phyloP scores from a whole-genome alignment of 2,888 invertebrate genomes.

The Parnassius mnemosyne region DNA sequence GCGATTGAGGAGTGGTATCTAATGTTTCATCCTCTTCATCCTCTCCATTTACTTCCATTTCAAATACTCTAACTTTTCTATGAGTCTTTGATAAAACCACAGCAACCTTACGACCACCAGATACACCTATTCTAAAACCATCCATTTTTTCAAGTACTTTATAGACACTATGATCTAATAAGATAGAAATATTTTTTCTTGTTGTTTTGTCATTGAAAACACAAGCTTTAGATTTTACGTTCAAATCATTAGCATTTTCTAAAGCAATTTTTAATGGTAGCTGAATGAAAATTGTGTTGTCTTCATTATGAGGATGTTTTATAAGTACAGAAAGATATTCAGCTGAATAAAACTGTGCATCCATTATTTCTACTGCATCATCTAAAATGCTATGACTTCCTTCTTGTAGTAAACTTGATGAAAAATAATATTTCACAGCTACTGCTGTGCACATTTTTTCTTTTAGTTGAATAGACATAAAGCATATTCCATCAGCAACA shows the following conservation, averaged over 20 bases:
- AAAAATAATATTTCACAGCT: conserved; percentile 78
- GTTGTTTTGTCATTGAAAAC: conserved; percentile 67
- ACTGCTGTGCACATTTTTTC: conserved; percentile 62
- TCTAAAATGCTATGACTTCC: conserved; percentile 40
- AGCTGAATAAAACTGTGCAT: conserved; percentile 88
- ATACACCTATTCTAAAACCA: conserved; percentile 88
- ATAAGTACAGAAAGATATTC: conserved; percentile 86
- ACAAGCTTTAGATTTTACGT: conserved; percentile 61
- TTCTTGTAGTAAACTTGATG: conserved; percentile 62
- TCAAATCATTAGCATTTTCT: conserved; percentile 64
- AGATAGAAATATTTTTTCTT: conserved; percentile 76
- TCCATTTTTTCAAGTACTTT: conserved; percentile 84
- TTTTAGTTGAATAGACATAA: conserved; percentile 72
- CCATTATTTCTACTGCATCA: conserved; percentile 77
- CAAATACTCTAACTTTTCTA: conserved; percentile 91
- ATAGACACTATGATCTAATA: conserved; percentile 74
- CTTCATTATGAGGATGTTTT: conserved; percentile 71
- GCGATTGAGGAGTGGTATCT: conserved; percentile 66
- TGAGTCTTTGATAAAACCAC: conserved; percentile 90
- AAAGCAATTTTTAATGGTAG: conserved; percentile 70
- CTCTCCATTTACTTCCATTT: conserved; percentile 96
- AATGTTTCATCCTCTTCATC: conserved; percentile 88
- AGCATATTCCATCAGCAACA: conserved; percentile 68
- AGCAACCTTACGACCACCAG: conserved; percentile 90
- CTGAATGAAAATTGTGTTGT: conserved; percentile 72